A percentile compares a stretch with the other conserved stretches of the same genome.
Conservation (phyloP, 2,888 invertebrate species). For the Drosophila bunnanda region DNA sequence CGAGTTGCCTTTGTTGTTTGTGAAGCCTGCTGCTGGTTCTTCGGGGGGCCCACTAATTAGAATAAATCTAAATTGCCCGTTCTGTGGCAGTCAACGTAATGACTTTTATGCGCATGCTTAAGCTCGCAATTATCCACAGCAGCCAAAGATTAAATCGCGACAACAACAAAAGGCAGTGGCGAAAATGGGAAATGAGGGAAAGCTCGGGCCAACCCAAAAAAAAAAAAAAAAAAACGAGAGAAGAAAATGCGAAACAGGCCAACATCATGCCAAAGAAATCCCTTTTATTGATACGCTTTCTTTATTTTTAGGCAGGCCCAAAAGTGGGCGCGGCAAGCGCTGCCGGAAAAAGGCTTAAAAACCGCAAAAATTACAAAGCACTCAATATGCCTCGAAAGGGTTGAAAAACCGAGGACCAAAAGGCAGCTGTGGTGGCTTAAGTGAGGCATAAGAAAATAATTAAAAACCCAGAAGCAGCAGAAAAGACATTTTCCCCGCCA, state of each 20-base stretch:
- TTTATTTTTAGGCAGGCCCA: conserved; percentile 32
- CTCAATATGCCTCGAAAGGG: conserved; percentile 46
- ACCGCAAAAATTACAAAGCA: conserved; percentile 75
- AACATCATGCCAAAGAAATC: conserved; percentile 51
- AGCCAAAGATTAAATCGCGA: conserved; percentile 75
- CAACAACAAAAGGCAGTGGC: conserved; percentile 39
- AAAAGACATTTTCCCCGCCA: neutral
- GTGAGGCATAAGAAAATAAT: conserved; percentile 71
- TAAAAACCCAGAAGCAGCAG: conserved; percentile 53
- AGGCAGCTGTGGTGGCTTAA: conserved; percentile 52
- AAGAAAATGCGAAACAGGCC: neutral
- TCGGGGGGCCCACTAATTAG: conserved; percentile 63
- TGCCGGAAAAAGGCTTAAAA: conserved; percentile 61
- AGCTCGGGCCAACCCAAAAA: conserved; percentile 26
- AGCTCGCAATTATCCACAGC: conserved; percentile 76
- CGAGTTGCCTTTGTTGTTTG: conserved; percentile 14
- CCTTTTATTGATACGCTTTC: conserved; percentile 72
- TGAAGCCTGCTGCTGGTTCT: conserved; percentile 1
- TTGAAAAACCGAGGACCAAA: conserved; percentile 11
- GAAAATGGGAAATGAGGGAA: conserved; percentile 22
- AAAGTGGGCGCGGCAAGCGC: neutral
- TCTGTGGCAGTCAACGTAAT: conserved; percentile 76
- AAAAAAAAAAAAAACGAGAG: conserved; percentile 4
- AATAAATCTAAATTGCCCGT: conserved; percentile 78
- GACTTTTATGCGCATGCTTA: conserved; percentile 78